phyloP scores from a whole-genome alignment of 2,113 vertebrate species.

The Bubalus kerabau region DNA sequence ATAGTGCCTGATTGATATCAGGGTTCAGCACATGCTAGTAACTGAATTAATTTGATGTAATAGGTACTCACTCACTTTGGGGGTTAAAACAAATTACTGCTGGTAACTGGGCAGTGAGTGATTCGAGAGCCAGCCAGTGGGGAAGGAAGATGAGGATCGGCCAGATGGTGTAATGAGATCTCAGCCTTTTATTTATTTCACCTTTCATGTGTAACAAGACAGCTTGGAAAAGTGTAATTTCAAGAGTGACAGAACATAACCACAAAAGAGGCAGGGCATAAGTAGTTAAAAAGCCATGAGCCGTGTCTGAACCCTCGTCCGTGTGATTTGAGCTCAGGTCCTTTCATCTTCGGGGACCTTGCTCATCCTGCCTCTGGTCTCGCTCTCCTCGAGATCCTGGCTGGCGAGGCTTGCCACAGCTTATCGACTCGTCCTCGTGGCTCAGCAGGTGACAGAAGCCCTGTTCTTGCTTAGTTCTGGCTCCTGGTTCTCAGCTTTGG shows the following conservation, averaged over 20 bases:
- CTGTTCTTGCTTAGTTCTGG: not conserved
- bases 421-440: not conserved
- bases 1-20: not conserved
- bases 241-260: not conserved
- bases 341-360: not conserved
- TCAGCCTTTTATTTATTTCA: not conserved
- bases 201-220: not conserved
- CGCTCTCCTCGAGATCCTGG: not conserved
- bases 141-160: not conserved
- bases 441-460: not conserved
- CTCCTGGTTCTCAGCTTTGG: not conserved
- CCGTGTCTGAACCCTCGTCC: rapidly evolving
- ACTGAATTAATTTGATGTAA: not conserved
- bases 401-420: not conserved
- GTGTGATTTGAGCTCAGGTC: not conserved
- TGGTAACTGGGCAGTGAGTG: not conserved
- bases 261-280: not conserved
- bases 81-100: not conserved
- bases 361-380: not conserved
- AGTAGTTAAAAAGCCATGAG: not conserved
- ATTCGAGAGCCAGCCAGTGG: not conserved
- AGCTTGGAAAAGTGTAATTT: not conserved
- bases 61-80: not conserved
- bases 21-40: not conserved
- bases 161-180: not conserved